Evolutionary conservation across 2,888 invertebrate genomes (phyloP), one percentile per base, ranked within the genome.

Genomic region (Chloromyia formosa): DNA sequence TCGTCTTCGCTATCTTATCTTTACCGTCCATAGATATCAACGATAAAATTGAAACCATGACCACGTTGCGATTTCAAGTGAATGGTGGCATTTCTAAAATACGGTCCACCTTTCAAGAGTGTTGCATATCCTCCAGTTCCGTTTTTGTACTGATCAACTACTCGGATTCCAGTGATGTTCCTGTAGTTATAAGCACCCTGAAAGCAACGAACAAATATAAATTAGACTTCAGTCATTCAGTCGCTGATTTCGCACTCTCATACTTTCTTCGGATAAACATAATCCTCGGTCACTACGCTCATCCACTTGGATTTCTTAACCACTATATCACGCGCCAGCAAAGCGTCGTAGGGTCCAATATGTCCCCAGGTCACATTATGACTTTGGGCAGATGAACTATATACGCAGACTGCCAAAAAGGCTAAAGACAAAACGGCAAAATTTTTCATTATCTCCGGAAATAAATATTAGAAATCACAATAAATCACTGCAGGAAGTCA

Each of bases 71-170:
- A 87, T 78, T 85, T 86, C 79, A 87, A 85, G 45, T 82, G 82
- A 0, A 88, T 74, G 0, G 82, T 82, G 1, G 83, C 85, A 35
- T 79, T 80, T 9, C 72, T 80, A 61, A 76, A 73, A 2, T 83
- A 83, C 0, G 86, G 84, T 10, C 88, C 88, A 40, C 88, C 88
- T 0, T 54, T 53, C 0, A 79, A 42, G 0, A 87, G 75, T 5
- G 79, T 82, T 1, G 84, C 84, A 74, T 80, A 82, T 16, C 87
- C 88, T 7, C 88, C 88, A 0, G 85, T 83, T 0, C 86, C 87
- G 45, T 86, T 82, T 45, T 77, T 81, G 42, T 84, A 81, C 74
- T 84, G 85, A 78, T 88, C 88, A 12, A 82, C 77, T 1, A 49
- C 49, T 12, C 53, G 45, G 16, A 73, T 58, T 16, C 56, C 40